Evolutionary conservation across 1,140 invertebrate species (phyloP).

Genomic region (Steinernema khuongi): DNA sequence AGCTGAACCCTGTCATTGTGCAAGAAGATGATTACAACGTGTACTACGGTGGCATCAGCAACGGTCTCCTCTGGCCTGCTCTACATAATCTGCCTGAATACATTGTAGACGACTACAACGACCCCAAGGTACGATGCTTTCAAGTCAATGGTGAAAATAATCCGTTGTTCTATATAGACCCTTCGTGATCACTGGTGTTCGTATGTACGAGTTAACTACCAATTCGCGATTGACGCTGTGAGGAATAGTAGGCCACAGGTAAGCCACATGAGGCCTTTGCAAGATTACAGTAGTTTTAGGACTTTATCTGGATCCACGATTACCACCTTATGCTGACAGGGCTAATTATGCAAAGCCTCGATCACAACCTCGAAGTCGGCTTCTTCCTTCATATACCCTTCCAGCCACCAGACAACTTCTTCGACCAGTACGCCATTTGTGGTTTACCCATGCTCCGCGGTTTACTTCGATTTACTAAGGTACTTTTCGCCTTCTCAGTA

Average conservation of each 20-base stretch:
- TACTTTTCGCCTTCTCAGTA: slow-evolving; percentile 26
- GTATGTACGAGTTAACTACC: slow-evolving; percentile 57
- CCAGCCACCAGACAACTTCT: slow-evolving; percentile 57
- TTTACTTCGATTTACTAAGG: slow-evolving; percentile 55
- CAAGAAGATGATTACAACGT: slow-evolving; percentile 57
- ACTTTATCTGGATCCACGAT: slow-evolving; percentile 59
- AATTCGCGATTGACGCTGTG: slow-evolving; percentile 57
- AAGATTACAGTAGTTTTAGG: slow-evolving; percentile 36
- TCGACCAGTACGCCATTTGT: slow-evolving; percentile 48
- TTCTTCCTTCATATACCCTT: slow-evolving; percentile 59
- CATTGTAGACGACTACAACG: slow-evolving; percentile 56
- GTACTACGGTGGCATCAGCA: slow-evolving; percentile 57
- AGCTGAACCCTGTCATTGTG: slow-evolving; percentile 56
- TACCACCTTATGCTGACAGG: slow-evolving; percentile 58
- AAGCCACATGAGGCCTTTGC: background rate
- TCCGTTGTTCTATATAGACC: slow-evolving; percentile 26
- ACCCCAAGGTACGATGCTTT: slow-evolving; percentile 35
- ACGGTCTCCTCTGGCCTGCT: slow-evolving; percentile 56
- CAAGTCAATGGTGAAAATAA: background rate
- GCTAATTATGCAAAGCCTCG: slow-evolving; percentile 56
- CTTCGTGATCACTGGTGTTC: slow-evolving; percentile 55
- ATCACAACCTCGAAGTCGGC: slow-evolving; percentile 55
- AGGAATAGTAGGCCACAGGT: slow-evolving; percentile 54
- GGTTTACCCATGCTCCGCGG: slow-evolving; percentile 53
- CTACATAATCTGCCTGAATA: slow-evolving; percentile 58